Evolutionary conservation across 2,113 vertebrate genomes (phyloP), one percentile per base, ranked within the genome.

Genomic region (Athene noctua): DNA sequence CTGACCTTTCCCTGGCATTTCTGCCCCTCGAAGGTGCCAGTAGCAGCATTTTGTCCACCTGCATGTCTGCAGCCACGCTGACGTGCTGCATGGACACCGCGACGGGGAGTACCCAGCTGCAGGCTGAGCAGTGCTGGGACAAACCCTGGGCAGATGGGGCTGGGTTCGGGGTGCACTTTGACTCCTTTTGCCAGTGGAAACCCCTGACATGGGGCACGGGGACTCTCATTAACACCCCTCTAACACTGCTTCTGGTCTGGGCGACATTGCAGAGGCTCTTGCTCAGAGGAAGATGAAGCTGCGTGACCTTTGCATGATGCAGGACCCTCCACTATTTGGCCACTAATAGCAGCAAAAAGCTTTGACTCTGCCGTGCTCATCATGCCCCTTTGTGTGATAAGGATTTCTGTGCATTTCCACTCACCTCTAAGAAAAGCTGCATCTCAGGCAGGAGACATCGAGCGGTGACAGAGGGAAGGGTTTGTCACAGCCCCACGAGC

Each of bases 11-110:
- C n/a, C 38, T 78, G 34, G 40, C 3, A 25, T 67, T 73, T 63
- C 52, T 42, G 59, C 29, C 36, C 32, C 30, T 58, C 6, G 22
- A 7, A 40, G 75, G 25, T 74, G 42, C 21, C 1, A 2, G 44
- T 86, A 80, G 47, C 61, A 72, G 22, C 0, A 0, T 67, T 72
- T 22, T 0, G 0, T 20, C 59, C 55, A 4, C 9, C 44, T 30
- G 23, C 20, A 3, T 0, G 25, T 34, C 67, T 63, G 72, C 36
- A 55, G 62, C n/a, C 5, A 1, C 0, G 1, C 15, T 5, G 34
- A 13, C 7, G 25, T 21, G 38, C 42, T 79, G 55, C 9, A 30
- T 0, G 1, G 21, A 5, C 9, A 1, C 1, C 7, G 7, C 83
- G 36, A 16, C 2, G 8, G 29, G 51, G 36, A 92, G 38, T 19